Percentiles rank a stretch among this genome's conserved stretches.
Evolutionary conservation across 37 sponge, comb jelly and placozoan species (phyloP).

Genomic region (Spongia lamella): DNA sequence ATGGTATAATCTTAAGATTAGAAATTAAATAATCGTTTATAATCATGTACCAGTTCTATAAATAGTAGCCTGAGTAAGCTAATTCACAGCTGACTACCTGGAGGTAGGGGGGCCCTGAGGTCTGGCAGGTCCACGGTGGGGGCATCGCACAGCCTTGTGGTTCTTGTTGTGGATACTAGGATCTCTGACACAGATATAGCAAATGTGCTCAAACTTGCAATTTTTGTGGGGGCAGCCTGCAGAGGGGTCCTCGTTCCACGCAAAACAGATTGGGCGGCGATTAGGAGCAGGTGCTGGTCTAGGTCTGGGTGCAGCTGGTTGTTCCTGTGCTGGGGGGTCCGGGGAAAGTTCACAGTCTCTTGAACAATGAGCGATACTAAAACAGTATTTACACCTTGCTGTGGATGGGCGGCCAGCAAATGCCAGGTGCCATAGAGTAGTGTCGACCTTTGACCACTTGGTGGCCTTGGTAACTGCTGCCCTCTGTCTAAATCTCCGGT

Average conservation of each 20-base stretch:
- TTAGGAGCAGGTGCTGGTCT: no score
- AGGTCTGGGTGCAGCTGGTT: no score
- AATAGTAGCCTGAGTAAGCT: no score
- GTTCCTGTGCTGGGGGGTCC: neutral
- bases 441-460: no score
- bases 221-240: neutral
- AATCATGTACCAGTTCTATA: no score
- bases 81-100: no score
- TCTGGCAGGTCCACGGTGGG: neutral
- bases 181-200: neutral
- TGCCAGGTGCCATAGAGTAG: neutral
- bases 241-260: slow-evolving; percentile 7
- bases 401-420: slow-evolving; percentile 6
- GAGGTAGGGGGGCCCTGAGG: no score
- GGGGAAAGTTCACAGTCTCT: slow-evolving; percentile 7
- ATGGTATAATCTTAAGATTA: no score
- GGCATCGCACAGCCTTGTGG: slow-evolving; percentile 21
- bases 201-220: slow-evolving; percentile 16
- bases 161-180: neutral
- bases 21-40: no score
- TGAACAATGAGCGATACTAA: neutral
- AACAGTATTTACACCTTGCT: slow-evolving; percentile 6
- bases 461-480: no score
- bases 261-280: neutral
- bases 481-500: no score